Percentiles rank a stretch among this genome's conserved stretches.
Evolutionary conservation across 1,140 invertebrate species (phyloP).

Genomic region (Trichogramma pretiosum): DNA sequence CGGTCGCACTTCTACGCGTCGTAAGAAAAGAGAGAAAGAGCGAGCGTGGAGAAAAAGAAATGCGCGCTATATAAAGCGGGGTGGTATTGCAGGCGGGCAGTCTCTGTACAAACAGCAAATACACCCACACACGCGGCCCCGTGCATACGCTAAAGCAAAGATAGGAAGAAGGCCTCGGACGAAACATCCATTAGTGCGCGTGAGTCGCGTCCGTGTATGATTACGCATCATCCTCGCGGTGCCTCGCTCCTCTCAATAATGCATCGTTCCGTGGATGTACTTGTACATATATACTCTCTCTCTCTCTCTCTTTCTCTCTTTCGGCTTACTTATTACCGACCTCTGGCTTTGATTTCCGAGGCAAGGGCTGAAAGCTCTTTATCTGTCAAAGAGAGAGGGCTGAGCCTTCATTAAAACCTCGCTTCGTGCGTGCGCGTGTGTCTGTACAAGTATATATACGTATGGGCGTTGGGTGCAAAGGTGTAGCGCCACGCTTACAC

Average conservation of each 20-base stretch:
- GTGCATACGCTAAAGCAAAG: too few relatives aligned
- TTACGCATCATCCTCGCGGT: slow-evolving; percentile 22
- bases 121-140: too few relatives aligned
- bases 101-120: too few relatives aligned
- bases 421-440: neutral
- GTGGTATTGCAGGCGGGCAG: too few relatives aligned
- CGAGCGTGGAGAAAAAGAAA: too few relatives aligned
- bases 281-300: neutral
- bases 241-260: slow-evolving; percentile 34
- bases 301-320: neutral
- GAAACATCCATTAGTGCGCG: slow-evolving; percentile 34
- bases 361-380: slow-evolving; percentile 17
- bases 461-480: too few relatives aligned
- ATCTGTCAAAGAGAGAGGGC: slow-evolving; percentile 28
- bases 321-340: slow-evolving; percentile 30
- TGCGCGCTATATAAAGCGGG: too few relatives aligned
- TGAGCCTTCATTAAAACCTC: slow-evolving; percentile 20
- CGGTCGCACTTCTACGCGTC: too few relatives aligned
- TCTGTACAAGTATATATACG: neutral
- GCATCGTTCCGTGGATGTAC: slow-evolving; percentile 24
- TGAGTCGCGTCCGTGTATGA: slow-evolving; percentile 32
- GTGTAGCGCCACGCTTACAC: too few relatives aligned
- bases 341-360: slow-evolving; percentile 31
- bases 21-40: neutral
- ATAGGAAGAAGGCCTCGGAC: too few relatives aligned